Evolutionary conservation across 2,888 invertebrate genomes (phyloP).

Genomic region (Ectobius pallidus): DNA sequence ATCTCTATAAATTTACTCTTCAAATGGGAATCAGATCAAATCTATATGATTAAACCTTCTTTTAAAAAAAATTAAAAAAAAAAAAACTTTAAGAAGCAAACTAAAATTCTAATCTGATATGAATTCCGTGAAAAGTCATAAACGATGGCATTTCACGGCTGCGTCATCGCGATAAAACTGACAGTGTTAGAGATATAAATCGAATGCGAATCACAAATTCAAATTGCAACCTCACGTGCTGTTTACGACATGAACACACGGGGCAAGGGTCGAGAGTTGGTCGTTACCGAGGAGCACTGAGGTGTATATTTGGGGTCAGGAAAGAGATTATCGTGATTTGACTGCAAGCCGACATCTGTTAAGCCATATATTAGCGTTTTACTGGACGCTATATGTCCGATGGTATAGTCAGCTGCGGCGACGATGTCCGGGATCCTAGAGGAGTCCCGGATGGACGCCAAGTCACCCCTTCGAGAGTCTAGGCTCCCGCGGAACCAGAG

Average conservation of each 20-base stretch:
- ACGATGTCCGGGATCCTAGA: constrained; percentile 16
- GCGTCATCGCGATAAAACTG: not conserved
- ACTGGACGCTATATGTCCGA: not conserved
- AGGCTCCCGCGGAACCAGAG: constrained; percentile 18
- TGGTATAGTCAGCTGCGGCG: too few relatives aligned
- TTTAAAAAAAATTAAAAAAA: too few relatives aligned
- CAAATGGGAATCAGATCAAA: too few relatives aligned
- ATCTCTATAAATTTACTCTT: too few relatives aligned
- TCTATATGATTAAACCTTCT: too few relatives aligned
- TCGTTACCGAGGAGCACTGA: too few relatives aligned
- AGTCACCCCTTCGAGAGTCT: not conserved
- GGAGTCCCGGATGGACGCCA: constrained; percentile 18
- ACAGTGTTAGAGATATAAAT: not conserved
- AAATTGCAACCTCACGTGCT: not conserved
- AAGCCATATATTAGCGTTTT: not conserved
- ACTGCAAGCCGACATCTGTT: constrained; percentile 7
- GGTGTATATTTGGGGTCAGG: constrained; percentile 1
- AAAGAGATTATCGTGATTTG: constrained; percentile 5
- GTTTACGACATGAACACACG: not conserved
- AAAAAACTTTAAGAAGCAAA: too few relatives aligned
- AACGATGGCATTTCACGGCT: too few relatives aligned
- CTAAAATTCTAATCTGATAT: too few relatives aligned
- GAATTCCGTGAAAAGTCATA: too few relatives aligned
- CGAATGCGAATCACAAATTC: not conserved
- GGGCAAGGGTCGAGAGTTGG: not conserved